Evolutionary conservation across 2,888 invertebrate genomes (phyloP).

Genomic region (Nudaria mundana): DNA sequence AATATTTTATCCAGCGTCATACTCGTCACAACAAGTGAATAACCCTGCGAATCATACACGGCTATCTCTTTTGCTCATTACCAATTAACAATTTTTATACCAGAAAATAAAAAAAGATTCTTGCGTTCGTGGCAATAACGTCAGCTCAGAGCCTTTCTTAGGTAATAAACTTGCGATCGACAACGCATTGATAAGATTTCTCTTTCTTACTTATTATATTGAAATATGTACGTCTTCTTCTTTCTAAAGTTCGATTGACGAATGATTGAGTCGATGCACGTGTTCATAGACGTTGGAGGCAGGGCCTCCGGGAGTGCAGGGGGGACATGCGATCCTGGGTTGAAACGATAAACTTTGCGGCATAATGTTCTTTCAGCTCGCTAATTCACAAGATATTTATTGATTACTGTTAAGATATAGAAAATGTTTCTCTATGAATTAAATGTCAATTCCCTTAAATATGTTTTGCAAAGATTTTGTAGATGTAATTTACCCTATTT

Average conservation of each 20-base stretch:
- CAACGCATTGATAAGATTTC: conserved; percentile 44
- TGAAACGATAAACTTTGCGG: conserved; percentile 26
- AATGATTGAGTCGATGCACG: conserved; percentile 66
- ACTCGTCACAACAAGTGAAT: conserved; percentile 38
- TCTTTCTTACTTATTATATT: conserved; percentile 47
- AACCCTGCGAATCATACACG: conserved; percentile 46
- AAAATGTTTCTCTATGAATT: too few species aligned
- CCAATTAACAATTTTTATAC: conserved; percentile 34
- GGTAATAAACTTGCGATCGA: conserved; percentile 54
- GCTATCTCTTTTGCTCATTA: conserved; percentile 54
- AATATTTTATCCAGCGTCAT: too few species aligned
- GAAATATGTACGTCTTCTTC: conserved; percentile 60
- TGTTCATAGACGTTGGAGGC: conserved; percentile 58
- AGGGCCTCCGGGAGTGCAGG: conserved; percentile 48
- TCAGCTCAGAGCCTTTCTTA: conserved; percentile 59
- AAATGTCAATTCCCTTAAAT: too few species aligned
- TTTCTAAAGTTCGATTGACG: conserved; percentile 61
- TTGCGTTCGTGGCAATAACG: conserved; percentile 52
- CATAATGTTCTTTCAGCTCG: conserved; percentile 9
- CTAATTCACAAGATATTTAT: conserved; percentile 3
- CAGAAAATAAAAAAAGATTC: conserved; percentile 39
- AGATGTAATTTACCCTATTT: too few species aligned
- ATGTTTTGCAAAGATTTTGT: too few species aligned
- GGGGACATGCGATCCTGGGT: conserved; percentile 38
- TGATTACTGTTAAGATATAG: not conserved